Evolutionary conservation across 2,113 vertebrate species (phyloP).

Genomic region (Grammomys dolichurus): DNA sequence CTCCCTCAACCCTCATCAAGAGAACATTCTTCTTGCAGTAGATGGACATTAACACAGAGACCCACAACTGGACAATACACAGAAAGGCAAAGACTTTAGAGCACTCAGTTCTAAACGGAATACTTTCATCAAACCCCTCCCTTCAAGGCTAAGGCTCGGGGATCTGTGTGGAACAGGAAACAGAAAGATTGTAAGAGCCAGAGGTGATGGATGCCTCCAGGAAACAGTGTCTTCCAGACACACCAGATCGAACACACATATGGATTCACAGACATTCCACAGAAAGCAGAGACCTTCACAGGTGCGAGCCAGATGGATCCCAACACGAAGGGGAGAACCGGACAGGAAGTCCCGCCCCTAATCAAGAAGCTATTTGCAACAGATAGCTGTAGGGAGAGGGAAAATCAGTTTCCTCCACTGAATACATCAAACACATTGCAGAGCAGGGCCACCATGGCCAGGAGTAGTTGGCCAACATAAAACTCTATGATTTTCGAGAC

Average conservation of each 20-base stretch:
- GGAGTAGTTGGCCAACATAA: not conserved
- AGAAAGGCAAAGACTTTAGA: not conserved
- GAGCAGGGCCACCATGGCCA: not conserved
- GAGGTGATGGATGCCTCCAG: not conserved
- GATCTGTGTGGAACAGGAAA: not conserved
- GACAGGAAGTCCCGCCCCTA: not conserved
- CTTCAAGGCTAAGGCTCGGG: not conserved
- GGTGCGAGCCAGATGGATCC: not conserved
- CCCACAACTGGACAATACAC: not conserved
- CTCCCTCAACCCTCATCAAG: not conserved
- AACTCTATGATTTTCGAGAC: not conserved
- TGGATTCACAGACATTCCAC: not conserved
- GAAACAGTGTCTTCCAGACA: not conserved
- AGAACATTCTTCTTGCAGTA: not conserved
- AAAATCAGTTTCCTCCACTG: not conserved
- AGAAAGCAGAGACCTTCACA: not conserved
- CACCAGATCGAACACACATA: not conserved
- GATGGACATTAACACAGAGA: not conserved
- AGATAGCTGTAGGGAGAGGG: not conserved
- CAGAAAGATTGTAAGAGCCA: not conserved
- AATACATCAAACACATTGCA: not conserved
- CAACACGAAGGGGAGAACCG: not conserved
- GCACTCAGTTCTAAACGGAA: not conserved
- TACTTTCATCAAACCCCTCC: not conserved
- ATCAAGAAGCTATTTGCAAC: not conserved